These are phyloP conservation scores for Lagorchestes hirsutus DNA, from an alignment of 2,797 vertebrate genomes.

Conservation along the genomic window DNA sequence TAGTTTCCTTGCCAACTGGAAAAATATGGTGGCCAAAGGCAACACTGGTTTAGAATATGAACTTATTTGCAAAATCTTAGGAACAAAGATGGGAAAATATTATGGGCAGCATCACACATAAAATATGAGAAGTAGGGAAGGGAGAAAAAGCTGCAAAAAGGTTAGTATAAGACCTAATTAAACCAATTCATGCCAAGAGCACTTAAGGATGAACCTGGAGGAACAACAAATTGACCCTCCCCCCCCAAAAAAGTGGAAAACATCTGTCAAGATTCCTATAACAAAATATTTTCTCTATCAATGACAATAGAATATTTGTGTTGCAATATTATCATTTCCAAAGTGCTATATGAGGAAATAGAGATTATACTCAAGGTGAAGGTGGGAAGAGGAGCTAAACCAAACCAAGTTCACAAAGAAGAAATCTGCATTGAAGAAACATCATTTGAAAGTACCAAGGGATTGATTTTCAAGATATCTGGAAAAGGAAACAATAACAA, in stretches of 20 bases:
- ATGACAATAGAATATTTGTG: neutral
- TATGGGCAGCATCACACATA: neutral
- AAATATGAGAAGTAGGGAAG: neutral
- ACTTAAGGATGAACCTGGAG: neutral
- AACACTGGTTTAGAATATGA: neutral
- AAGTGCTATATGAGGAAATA: neutral
- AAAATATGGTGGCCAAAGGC: neutral
- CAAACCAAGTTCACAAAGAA: neutral
- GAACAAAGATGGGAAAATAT: neutral
- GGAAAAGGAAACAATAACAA: neutral
- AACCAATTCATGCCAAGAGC: neutral
- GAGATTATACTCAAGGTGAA: neutral
- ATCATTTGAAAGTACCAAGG: neutral
- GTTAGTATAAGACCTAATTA: neutral
- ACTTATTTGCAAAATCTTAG: neutral
- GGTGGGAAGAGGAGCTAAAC: neutral
- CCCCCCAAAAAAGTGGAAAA: neutral
- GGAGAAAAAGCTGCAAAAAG: neutral
- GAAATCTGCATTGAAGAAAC: neutral
- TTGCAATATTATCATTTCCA: neutral
- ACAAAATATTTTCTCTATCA: neutral
- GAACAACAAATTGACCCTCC: neutral
- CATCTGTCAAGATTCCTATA: neutral
- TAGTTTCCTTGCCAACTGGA: neutral
- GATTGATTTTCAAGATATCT: neutral